Evolutionary conservation across 1,140 invertebrate species (phyloP).

Genomic region (Platyscapa corneri): DNA sequence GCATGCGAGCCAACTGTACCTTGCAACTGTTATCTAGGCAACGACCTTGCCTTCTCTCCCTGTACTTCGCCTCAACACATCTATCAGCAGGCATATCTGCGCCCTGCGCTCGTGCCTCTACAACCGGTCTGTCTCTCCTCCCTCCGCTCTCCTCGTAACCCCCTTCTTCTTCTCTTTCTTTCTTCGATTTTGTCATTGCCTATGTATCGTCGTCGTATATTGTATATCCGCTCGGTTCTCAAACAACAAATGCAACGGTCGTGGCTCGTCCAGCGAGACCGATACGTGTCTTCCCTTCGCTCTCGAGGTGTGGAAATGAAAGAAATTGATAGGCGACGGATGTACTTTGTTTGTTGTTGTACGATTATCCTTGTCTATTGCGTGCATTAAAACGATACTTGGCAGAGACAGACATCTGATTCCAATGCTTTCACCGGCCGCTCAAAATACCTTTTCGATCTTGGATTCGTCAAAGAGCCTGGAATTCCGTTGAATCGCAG

Average conservation of each 20-base stretch:
- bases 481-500: not conserved
- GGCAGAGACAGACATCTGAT: too few relatives aligned
- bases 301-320: not conserved
- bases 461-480: not conserved
- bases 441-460: not conserved
- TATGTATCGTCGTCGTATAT: constrained; percentile 1
- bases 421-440: not conserved
- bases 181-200: constrained; percentile 30
- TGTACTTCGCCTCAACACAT: constrained; percentile 16
- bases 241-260: not conserved
- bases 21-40: constrained; percentile 69
- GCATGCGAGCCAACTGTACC: constrained; percentile 65
- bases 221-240: not conserved
- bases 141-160: too few relatives aligned
- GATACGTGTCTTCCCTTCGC: not conserved
- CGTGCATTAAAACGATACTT: too few relatives aligned
- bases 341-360: not conserved
- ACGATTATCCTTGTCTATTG: too few relatives aligned
- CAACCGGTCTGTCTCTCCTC: constrained; percentile 23
- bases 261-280: not conserved
- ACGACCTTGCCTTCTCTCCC: constrained; percentile 64
- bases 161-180: not conserved
- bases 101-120: not conserved
- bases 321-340: not conserved
- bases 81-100: constrained; percentile 25